Percentiles rank a stretch among this genome's conserved stretches.
phyloP scores from a whole-genome alignment of 2,113 vertebrate species.

The Polypterus bichir region DNA sequence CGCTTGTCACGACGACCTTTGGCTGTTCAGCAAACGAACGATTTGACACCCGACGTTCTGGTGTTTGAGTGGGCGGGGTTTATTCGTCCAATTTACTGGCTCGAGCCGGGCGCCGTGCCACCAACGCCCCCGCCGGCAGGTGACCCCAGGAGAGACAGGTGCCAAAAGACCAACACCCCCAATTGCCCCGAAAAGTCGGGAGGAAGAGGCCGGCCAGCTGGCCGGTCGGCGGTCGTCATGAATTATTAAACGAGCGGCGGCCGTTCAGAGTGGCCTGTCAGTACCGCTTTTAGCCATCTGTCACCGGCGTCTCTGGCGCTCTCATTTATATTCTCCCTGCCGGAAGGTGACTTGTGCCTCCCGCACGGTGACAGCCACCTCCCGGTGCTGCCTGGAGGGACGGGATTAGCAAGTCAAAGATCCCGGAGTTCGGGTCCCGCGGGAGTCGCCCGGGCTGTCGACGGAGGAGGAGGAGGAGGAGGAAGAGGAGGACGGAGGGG shows the following conservation, averaged over 20 bases:
- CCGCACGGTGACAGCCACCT: slow-evolving; percentile 33
- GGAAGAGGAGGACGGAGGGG: slow-evolving; percentile 9
- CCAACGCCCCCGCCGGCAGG: neutral
- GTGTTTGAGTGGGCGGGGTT: too few species aligned
- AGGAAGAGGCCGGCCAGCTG: too few species aligned
- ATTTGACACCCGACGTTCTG: too few species aligned
- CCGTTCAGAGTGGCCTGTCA: too few species aligned
- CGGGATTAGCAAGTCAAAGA: neutral
- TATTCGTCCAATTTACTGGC: too few species aligned
- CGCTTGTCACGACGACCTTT: neutral
- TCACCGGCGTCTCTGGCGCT: slow-evolving; percentile 32
- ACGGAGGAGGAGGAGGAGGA: slow-evolving; percentile 18
- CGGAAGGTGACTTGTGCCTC: slow-evolving; percentile 59
- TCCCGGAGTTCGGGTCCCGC: slow-evolving; percentile 18
- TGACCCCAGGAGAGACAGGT: too few species aligned
- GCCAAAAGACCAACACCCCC: too few species aligned
- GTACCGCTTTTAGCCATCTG: slow-evolving; percentile 44
- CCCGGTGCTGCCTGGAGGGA: slow-evolving; percentile 42
- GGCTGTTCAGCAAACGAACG: neutral
- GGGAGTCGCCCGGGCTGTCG: slow-evolving; percentile 30
- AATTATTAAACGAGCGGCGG: too few species aligned
- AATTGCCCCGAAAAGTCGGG: too few species aligned
- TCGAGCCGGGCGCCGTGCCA: neutral
- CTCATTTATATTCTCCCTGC: slow-evolving; percentile 63
- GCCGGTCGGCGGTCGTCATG: too few species aligned